phyloP scores from a whole-genome alignment of 2,888 invertebrate genomes.

The Idaea straminata region DNA sequence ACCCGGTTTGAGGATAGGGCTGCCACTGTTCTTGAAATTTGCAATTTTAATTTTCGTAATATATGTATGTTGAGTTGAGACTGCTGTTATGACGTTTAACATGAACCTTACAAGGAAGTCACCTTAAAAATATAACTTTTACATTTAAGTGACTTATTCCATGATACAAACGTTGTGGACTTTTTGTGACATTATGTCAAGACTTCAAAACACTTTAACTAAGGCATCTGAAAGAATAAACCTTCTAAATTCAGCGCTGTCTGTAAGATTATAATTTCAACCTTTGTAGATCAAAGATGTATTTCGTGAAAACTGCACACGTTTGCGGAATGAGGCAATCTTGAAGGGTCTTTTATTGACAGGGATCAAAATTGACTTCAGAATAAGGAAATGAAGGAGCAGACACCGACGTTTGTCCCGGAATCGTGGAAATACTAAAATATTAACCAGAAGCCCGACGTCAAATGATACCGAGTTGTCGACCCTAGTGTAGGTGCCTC shows the following conservation, averaged over 20 bases:
- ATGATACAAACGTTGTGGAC: too few relatives aligned
- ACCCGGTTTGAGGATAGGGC: slow-evolving; percentile 51
- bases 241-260: too few relatives aligned
- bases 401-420: neutral
- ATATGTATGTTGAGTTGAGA: too few relatives aligned
- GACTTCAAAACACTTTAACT: too few relatives aligned
- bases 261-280: too few relatives aligned
- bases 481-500: slow-evolving; percentile 71
- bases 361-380: slow-evolving; percentile 1
- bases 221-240: too few relatives aligned
- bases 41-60: neutral
- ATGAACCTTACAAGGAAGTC: too few relatives aligned
- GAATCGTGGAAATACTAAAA: neutral
- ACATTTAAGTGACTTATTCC: too few relatives aligned
- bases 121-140: too few relatives aligned
- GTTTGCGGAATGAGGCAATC: slow-evolving; percentile 5
- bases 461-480: slow-evolving; percentile 17
- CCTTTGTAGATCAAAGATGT: neutral
- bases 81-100: too few relatives aligned
- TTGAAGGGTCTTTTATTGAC: neutral
- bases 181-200: too few relatives aligned
- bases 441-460: neutral
- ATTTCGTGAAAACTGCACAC: neutral
- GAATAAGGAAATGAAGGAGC: slow-evolving; percentile 1
- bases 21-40: slow-evolving; percentile 30